A percentile compares a stretch with the other conserved stretches of the same genome.
Evolutionary conservation across 2,113 vertebrate genomes (phyloP).

Genomic region (Trichechus manatus): DNA sequence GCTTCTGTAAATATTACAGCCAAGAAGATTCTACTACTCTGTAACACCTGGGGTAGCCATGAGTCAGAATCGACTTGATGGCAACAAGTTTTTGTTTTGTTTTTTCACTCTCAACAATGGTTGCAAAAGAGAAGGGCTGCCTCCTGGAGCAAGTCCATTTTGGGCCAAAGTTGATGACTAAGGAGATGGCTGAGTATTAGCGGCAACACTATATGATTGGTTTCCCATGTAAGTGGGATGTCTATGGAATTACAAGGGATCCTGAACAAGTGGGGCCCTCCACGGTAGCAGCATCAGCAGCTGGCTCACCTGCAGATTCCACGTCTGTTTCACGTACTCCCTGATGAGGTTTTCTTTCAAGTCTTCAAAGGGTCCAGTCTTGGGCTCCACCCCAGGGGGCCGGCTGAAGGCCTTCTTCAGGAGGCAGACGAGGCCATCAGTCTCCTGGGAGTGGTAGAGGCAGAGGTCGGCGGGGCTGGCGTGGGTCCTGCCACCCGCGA

Average conservation of each 20-base stretch:
- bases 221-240: rapidly evolving
- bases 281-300: rapidly evolving
- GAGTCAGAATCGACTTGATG: not conserved
- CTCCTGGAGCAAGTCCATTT: not conserved
- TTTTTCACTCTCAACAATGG: not conserved
- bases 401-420: slow-evolving; percentile 93
- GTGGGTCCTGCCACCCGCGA: slow-evolving; percentile 94
- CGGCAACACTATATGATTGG: not conserved
- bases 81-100: not conserved
- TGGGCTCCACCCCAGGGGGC: slow-evolving; percentile 93
- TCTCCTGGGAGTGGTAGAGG: slow-evolving; percentile 94
- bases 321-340: slow-evolving; percentile 95
- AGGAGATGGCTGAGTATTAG: too few species aligned
- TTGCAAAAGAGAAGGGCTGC: not conserved
- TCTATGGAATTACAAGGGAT: not conserved
- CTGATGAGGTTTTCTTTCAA: slow-evolving; percentile 96
- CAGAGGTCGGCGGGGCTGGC: slow-evolving; percentile 92
- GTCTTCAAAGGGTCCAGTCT: slow-evolving; percentile 96
- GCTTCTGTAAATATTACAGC: not conserved
- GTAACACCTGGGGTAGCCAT: not conserved
- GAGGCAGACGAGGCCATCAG: slow-evolving; percentile 94
- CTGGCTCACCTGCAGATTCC: slow-evolving; percentile 94
- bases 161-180: too few species aligned
- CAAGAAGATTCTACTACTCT: not conserved
- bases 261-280: rapidly evolving